Evolutionary conservation across 37 sponge, comb jelly and placozoan species (phyloP), one percentile per base, ranked within the genome.

Genomic region (Diacarnus erythraeanus): DNA sequence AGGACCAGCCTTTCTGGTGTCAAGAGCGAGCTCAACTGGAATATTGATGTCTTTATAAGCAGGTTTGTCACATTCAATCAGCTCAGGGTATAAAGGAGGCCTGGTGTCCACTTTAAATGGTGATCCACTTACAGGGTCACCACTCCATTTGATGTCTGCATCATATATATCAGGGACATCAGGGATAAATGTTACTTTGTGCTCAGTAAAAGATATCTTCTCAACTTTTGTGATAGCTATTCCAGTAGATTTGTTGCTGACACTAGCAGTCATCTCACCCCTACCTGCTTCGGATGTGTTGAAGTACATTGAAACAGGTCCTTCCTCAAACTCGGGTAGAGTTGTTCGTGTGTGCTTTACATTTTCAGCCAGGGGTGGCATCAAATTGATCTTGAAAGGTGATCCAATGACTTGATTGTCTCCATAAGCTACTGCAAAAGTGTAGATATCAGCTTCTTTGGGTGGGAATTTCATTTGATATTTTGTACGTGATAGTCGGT

Each of bases 361-460:
- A 20, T 43, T n/a, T 23, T 74, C 57, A 0, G 87, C 72, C 6
- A 64, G 58, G 25, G 87, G 75, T n/a, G 87, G 69, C 0, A 79
- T 25, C 1, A 86, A 56, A 43, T 86, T 86, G 56, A 89, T 57
- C 42, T 74, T 80, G 77, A 91, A 91, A 8, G 92, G 92, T 31
- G 82, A 75, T 3, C 92, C 88, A 4, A 74, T 54, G 0, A 91
- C 77, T 33, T 83, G 88, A 5, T 59, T 29, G 22, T 80, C 82
- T 47, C 79, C 86, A 43, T 78, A 85, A 23, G 44, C 43, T 17
- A 86, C 56, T 3, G 58, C 41, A 47, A 88, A 79, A 31, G 74
- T 38, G 69, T 86, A 86, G 42, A 79, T 69, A 59, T 86, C 87
- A 21, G 58, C 58, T 68, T 86, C 60, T 18, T 64, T 41, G 4